These are phyloP conservation scores for Tyto alba DNA, from an alignment of 2,113 vertebrate species.

Conservation along the genomic window DNA sequence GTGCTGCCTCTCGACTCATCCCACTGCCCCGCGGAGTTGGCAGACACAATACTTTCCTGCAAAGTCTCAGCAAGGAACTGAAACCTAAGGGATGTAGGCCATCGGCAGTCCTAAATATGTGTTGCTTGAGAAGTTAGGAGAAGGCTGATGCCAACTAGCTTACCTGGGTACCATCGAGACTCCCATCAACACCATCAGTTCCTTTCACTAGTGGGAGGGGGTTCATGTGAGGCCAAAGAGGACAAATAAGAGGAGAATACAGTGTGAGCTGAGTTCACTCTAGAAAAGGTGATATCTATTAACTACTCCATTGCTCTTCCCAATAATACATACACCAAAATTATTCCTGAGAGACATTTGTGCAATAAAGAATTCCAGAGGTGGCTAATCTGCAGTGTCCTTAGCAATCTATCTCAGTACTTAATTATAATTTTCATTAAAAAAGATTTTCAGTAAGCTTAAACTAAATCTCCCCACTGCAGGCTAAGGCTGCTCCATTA, in stretches of 20 bases:
- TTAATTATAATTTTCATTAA: background rate
- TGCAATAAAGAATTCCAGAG: background rate
- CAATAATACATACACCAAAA: accelerated
- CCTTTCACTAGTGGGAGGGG: background rate
- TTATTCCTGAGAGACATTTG: background rate
- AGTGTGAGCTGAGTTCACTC: background rate
- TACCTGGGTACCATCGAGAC: background rate
- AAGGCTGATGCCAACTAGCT: background rate
- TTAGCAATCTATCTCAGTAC: background rate
- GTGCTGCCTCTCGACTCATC: background rate
- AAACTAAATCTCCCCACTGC: background rate
- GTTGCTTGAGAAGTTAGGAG: background rate
- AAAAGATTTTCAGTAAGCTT: background rate
- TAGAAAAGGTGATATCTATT: background rate
- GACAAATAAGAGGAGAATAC: background rate
- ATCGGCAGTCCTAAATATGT: background rate
- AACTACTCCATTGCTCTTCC: background rate
- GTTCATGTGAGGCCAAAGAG: background rate
- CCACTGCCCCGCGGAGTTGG: background rate
- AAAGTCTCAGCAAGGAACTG: background rate
- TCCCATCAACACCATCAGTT: background rate
- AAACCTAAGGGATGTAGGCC: background rate
- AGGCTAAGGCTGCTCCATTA: background rate
- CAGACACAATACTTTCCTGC: background rate
- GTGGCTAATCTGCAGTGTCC: background rate